These are phyloP conservation scores for Entomobrya multifasciata DNA, from an alignment of 2,888 invertebrate species.

Conservation along the genomic window DNA sequence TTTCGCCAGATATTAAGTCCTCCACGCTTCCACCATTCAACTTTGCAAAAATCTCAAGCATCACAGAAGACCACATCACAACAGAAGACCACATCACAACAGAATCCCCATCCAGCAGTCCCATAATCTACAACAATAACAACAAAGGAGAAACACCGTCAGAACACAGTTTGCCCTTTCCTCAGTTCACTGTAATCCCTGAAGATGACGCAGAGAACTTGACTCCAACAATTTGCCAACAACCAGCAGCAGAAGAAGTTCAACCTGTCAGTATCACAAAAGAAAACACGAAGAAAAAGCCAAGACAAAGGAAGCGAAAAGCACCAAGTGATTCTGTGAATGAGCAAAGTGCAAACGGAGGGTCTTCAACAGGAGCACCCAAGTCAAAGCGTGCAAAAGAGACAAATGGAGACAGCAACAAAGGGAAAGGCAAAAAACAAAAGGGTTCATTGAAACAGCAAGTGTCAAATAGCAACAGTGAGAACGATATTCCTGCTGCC, in stretches of 20 bases:
- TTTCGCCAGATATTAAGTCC: background rate
- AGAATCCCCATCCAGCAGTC: conserved; percentile 23
- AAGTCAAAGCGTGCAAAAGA: conserved; percentile 39
- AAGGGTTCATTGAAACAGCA: background rate
- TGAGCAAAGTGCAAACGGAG: background rate
- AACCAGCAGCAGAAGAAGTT: background rate
- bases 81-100: conserved; percentile 27
- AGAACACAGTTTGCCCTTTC: conserved; percentile 4
- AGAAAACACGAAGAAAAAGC: background rate
- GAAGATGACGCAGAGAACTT: conserved; percentile 58
- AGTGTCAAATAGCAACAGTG: background rate
- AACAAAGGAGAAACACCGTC: background rate
- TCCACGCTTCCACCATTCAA: conserved; percentile 47
- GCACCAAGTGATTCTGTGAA: background rate
- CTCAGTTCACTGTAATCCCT: conserved; percentile 43
- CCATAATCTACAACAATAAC: conserved; percentile 7
- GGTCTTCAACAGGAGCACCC: background rate
- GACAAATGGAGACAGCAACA: conserved; percentile 9
- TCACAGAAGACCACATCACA: conserved; percentile 18
- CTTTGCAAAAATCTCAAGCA: conserved; percentile 55
- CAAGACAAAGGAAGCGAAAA: conserved; percentile 23
- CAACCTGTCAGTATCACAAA: background rate
- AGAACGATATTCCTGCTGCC: conserved; percentile 1
- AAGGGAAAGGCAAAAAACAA: conserved; percentile 30
- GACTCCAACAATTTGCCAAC: conserved; percentile 38